phyloP scores from a whole-genome alignment of 2,797 vertebrate species.

The Myotis myotis region DNA sequence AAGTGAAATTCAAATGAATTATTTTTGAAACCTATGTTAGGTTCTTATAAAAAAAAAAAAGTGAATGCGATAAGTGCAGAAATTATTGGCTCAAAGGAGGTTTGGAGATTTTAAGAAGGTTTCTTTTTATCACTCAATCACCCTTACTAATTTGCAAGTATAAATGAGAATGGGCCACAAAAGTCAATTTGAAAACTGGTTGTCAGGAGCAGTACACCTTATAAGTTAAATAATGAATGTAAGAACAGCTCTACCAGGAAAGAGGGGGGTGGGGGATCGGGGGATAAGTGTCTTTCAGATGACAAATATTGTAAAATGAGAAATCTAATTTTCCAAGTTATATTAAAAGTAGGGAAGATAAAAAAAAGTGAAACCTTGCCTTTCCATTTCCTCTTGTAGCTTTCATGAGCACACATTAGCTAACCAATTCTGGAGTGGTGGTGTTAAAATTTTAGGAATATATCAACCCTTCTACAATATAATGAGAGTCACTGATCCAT shows the following conservation, averaged over 20 bases:
- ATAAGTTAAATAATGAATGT: not conserved
- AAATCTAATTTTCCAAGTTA: constrained; percentile 39
- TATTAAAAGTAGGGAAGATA: not conserved
- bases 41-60: not conserved
- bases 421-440: rapidly evolving
- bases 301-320: not conserved
- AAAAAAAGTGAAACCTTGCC: not conserved
- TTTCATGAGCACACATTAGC: not conserved
- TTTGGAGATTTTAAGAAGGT: not conserved
- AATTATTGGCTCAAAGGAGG: not conserved
- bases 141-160: constrained; percentile 47
- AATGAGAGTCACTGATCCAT: not conserved
- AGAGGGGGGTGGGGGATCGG: rapidly evolving
- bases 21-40: constrained; percentile 36
- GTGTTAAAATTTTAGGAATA: not conserved
- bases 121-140: constrained; percentile 18
- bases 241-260: not conserved
- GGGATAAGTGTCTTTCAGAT: not conserved
- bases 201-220: not conserved
- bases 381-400: not conserved
- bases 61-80: not conserved
- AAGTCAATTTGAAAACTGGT: constrained; percentile 31
- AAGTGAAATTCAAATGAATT: constrained; percentile 37
- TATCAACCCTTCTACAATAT: not conserved
- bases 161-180: not conserved